Base-by-base conservation (phyloP, 2,113 vertebrate genomes). In the Rhinolophus ferrumequinum region DNA sequence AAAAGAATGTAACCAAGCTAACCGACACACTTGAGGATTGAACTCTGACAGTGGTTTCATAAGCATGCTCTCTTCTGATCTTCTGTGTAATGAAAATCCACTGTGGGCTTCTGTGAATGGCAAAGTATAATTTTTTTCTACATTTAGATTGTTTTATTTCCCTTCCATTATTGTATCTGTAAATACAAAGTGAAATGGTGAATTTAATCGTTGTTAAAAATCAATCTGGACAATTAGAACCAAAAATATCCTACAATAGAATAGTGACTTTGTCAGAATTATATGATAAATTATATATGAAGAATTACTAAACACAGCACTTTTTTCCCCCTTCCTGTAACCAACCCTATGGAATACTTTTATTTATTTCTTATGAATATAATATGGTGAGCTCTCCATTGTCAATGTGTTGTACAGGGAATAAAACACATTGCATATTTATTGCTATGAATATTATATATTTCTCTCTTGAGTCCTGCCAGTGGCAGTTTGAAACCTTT, bases 151-250 rank as follows among this genome's bases (percentile, higher is more conserved):
- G 26, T 72, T 84, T 81, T 88, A 1, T 50, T 83, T 85, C 52
- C 22, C 19, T 24, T 44, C 50, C 10, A 15, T 33, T 90, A 26
- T 88, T 90, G 1, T 41, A 19, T 76, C 28, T 47, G 8, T 73
- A 73, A 81, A 90, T 26, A 82, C 22, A 88, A 60, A 82, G 26
- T 93, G 22, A 88, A 90, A 62, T 90, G 8, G 0, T 73, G 1
- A 81, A 66, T 91, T 88, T 72, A 80, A 56, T 91, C 44, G 50
- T 26, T 95, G 12, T 62, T 93, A 75, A 75, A 77, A 97, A 93
- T 69, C 16, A 69, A 56, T 93, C 24, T 58, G 22, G 26, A 19
- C 62, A 85, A 44, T 85, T 88, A 50, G 30, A 62, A 47, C 52
- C 2, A 80, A 80, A 75, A 64, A 89, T 76, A 81, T 18, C 13